These are phyloP conservation scores for Prochilodus magdalenae DNA, from an alignment of 2,113 vertebrate species.

Conservation along the genomic window DNA sequence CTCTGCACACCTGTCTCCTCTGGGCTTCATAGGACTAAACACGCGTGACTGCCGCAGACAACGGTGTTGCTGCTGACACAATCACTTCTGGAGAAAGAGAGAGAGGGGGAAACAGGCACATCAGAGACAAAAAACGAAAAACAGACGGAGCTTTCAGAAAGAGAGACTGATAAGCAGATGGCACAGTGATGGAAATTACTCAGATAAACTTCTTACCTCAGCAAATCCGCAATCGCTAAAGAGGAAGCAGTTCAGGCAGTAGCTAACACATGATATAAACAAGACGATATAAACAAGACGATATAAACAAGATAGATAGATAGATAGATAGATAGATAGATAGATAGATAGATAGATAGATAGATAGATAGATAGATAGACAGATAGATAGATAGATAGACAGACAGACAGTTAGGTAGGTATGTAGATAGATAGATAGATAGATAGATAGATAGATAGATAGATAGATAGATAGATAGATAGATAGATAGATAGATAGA, in stretches of 20 bases:
- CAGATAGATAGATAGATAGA: too few species aligned
- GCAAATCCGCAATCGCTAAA: conserved; percentile 65
- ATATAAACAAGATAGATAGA: too few species aligned
- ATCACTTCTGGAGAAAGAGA: conserved; percentile 44
- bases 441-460: too few species aligned
- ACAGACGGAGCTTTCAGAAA: conserved; percentile 8
- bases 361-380: too few species aligned
- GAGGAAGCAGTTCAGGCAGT: background rate
- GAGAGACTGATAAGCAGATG: conserved; percentile 20
- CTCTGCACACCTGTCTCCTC: background rate
- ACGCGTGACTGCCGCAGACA: conserved; percentile 57
- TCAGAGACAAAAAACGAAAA: conserved; percentile 6
- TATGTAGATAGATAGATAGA: too few species aligned
- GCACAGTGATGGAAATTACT: conserved; percentile 23
- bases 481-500: too few species aligned
- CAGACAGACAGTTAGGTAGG: too few species aligned
- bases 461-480: too few species aligned
- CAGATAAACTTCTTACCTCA: conserved; percentile 74
- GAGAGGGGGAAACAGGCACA: conserved; percentile 48
- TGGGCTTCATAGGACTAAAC: conserved; percentile 38
- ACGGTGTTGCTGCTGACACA: conserved; percentile 67
- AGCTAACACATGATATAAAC: background rate
- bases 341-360: too few species aligned
- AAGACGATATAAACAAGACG: background rate
- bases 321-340: too few species aligned